A percentile compares a stretch with the other conserved stretches of the same genome.
These are phyloP conservation scores for Platyrinchus mystaceus DNA, from an alignment of 2,797 vertebrate genomes.

Conservation along the genomic window DNA sequence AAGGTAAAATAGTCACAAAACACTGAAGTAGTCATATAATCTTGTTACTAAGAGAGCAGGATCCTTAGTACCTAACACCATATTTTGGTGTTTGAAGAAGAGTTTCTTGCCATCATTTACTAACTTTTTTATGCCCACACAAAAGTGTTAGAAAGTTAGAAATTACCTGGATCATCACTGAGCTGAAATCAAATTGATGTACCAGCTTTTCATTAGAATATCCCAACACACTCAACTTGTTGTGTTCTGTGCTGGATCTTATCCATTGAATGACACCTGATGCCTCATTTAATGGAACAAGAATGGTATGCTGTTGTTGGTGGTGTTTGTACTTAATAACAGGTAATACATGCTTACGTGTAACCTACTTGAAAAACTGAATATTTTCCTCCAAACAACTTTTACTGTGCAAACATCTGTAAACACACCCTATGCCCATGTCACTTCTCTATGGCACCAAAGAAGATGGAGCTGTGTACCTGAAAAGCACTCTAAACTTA, in stretches of 20 bases:
- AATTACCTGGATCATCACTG: neutral
- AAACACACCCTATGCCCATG: neutral
- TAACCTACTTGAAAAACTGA: neutral
- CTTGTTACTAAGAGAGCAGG: neutral
- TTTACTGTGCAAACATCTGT: neutral
- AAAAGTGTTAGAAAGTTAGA: conserved; percentile 12
- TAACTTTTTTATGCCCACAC: neutral
- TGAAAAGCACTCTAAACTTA: neutral
- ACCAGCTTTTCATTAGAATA: neutral
- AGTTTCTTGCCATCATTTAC: neutral
- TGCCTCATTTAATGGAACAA: neutral
- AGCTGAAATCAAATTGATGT: neutral
- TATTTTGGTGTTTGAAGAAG: neutral
- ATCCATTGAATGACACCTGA: neutral
- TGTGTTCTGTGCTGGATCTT: neutral
- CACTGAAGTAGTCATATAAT: neutral
- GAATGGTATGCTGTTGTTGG: neutral
- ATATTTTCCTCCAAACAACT: neutral
- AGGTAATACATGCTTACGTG: neutral
- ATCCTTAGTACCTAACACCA: neutral
- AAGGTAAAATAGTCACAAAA: conserved; percentile 14
- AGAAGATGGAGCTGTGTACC: neutral
- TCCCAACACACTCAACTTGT: neutral
- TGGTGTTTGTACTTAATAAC: neutral
- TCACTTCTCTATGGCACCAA: neutral